phyloP scores from a whole-genome alignment of 2,113 vertebrate genomes.

The Smithornis capensis region DNA sequence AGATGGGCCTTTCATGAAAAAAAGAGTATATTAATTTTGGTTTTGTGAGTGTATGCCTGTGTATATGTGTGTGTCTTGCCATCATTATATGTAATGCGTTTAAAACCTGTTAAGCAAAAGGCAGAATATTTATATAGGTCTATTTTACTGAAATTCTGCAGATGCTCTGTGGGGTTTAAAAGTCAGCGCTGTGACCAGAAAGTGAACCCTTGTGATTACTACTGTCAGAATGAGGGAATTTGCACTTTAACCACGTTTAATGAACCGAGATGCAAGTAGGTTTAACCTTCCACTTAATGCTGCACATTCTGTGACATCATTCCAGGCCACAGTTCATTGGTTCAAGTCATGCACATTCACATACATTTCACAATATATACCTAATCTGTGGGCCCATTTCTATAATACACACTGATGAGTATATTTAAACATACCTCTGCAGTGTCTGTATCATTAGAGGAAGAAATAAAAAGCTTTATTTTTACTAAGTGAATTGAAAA shows the following conservation, averaged over 20 bases:
- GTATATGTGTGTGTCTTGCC: not conserved
- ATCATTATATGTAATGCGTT: constrained; percentile 56
- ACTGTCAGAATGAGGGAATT: constrained; percentile 99
- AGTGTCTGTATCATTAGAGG: not conserved
- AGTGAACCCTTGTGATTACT: constrained; percentile 99
- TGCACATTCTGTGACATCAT: constrained; percentile 81
- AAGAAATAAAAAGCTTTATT: constrained; percentile 8
- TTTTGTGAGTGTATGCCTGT: not conserved
- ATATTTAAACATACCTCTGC: constrained; percentile 43
- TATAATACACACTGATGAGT: constrained; percentile 65
- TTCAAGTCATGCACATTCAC: constrained; percentile 78
- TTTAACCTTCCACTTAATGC: constrained; percentile 87
- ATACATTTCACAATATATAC: constrained; percentile 75
- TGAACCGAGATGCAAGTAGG: constrained; percentile 99
- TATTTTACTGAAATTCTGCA: constrained; percentile 96
- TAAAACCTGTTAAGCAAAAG: constrained; percentile 67
- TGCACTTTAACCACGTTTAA: constrained; percentile 99
- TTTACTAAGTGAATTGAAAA: not conserved
- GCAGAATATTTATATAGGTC: constrained; percentile 80
- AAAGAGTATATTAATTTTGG: not conserved
- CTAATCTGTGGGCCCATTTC: constrained; percentile 68
- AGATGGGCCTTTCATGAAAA: not conserved
- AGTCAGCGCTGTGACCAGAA: constrained; percentile 99
- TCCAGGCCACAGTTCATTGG: constrained; percentile 79
- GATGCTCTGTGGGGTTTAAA: constrained; percentile 99